Conservation (phyloP, 2,888 invertebrate genomes). For the Drosophila mimica region DNA sequence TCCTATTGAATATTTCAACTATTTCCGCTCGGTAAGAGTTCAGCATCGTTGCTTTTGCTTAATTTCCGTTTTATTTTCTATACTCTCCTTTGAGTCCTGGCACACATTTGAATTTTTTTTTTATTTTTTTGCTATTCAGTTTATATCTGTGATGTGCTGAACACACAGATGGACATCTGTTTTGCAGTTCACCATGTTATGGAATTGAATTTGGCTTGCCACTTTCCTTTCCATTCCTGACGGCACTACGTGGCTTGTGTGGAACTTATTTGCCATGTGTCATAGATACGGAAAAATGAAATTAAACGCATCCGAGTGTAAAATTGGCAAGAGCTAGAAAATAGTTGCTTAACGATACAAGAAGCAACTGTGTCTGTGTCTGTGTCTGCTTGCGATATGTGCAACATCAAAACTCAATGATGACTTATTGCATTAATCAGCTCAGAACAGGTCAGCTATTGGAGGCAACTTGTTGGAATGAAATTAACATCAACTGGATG, state of each 20-base stretch:
- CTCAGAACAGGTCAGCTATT: neutral
- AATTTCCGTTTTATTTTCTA: slow-evolving; percentile 67
- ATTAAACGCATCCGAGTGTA: slow-evolving; percentile 67
- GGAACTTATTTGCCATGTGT: slow-evolving; percentile 70
- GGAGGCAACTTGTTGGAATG: neutral
- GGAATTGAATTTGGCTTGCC: slow-evolving; percentile 67
- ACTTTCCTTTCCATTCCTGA: slow-evolving; percentile 35
- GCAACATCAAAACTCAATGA: slow-evolving; percentile 12
- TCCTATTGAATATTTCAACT: slow-evolving; percentile 66
- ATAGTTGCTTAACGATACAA: slow-evolving; percentile 34
- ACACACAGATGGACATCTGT: slow-evolving; percentile 65
- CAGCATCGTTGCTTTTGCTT: slow-evolving; percentile 59
- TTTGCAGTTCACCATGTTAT: slow-evolving; percentile 74
- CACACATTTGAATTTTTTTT: slow-evolving; percentile 1
- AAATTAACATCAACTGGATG: neutral
- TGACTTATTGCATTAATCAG: slow-evolving; percentile 24
- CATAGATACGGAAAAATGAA: slow-evolving; percentile 60
- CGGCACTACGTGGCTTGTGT: slow-evolving; percentile 59
- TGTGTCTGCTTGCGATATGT: slow-evolving; percentile 3
- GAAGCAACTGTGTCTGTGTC: slow-evolving; percentile 2
- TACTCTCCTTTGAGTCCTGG: slow-evolving; percentile 35
- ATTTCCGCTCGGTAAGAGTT: slow-evolving; percentile 63
- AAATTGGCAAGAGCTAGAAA: slow-evolving; percentile 58
- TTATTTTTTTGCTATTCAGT: slow-evolving; percentile 1
- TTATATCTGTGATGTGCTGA: slow-evolving; percentile 25